A percentile compares a stretch with the other conserved stretches of the same genome.
These are phyloP conservation scores for Harpegnathos saltator DNA, from an alignment of 1,140 invertebrate genomes.

Conservation along the genomic window DNA sequence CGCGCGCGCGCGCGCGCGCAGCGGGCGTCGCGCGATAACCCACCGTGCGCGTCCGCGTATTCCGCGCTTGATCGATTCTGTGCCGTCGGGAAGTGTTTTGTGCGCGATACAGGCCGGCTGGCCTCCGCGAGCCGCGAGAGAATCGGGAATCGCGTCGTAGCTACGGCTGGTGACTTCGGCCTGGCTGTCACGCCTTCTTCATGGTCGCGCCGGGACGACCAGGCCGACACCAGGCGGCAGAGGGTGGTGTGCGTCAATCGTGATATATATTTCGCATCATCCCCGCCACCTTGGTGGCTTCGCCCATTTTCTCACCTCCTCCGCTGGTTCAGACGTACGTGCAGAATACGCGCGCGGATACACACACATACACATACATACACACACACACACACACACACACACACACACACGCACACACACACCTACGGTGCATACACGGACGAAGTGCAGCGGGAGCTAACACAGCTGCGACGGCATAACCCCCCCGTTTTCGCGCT, in stretches of 20 bases:
- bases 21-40: too few relatives aligned
- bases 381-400: conserved; percentile 36
- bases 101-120: conserved; percentile 46
- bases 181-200: conserved; percentile 68
- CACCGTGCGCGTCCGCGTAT: conserved; percentile 3
- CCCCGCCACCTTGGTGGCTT: conserved; percentile 62
- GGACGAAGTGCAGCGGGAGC: conserved; percentile 60
- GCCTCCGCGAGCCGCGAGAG: too few relatives aligned
- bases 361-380: conserved; percentile 49
- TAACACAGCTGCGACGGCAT: conserved; percentile 75
- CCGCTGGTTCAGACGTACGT: conserved; percentile 61
- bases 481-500: conserved; percentile 81
- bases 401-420: too few relatives aligned
- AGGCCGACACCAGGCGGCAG: conserved; percentile 29
- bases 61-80: conserved; percentile 61
- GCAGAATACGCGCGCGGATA: conserved; percentile 33
- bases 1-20: too few relatives aligned
- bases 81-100: conserved; percentile 59
- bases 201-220: conserved; percentile 42
- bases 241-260: conserved; percentile 66
- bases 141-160: conserved; percentile 16
- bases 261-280: conserved; percentile 66
- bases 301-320: conserved; percentile 79
- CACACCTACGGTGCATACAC: conserved; percentile 45
- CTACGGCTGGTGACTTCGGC: conserved; percentile 45